These are phyloP conservation scores for Neuroterus valhalla DNA, from an alignment of 1,140 invertebrate genomes.

Conservation along the genomic window DNA sequence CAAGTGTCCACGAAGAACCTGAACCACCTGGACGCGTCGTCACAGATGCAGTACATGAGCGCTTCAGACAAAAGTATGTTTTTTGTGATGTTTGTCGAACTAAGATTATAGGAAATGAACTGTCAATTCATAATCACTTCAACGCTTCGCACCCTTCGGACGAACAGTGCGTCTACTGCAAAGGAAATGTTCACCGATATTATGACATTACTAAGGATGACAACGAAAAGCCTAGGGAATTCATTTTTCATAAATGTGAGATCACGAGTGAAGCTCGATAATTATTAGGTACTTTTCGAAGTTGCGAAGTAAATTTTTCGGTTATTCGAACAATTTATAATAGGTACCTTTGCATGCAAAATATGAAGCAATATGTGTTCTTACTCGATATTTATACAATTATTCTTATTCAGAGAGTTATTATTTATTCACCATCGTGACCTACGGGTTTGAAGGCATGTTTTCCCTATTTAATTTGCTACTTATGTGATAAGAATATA, in stretches of 20 bases:
- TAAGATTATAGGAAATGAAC: slow-evolving; percentile 49
- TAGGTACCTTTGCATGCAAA: background rate
- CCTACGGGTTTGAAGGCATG: too few relatives aligned
- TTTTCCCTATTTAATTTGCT: too few relatives aligned
- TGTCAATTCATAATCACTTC: slow-evolving; percentile 65
- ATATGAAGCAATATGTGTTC: background rate
- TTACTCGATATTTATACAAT: background rate
- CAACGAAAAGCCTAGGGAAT: slow-evolving; percentile 39
- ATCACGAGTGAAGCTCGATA: slow-evolving; percentile 39
- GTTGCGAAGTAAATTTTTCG: slow-evolving; percentile 25
- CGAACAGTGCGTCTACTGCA: slow-evolving; percentile 61
- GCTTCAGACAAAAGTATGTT: slow-evolving; percentile 55
- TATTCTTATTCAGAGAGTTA: background rate
- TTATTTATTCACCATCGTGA: too few relatives aligned
- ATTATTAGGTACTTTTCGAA: slow-evolving; percentile 15
- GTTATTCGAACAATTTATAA: slow-evolving; percentile 2
- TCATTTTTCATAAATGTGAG: slow-evolving; percentile 62
- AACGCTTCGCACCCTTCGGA: slow-evolving; percentile 58
- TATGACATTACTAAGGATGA: slow-evolving; percentile 45
- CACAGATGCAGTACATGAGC: slow-evolving; percentile 67
- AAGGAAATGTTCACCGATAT: slow-evolving; percentile 66
- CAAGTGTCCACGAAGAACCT: background rate
- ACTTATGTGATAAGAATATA: too few relatives aligned
- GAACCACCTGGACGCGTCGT: slow-evolving; percentile 48
- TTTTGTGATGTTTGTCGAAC: slow-evolving; percentile 63